Conservation (phyloP, 2,113 vertebrate species). For the Alethe castanea region DNA sequence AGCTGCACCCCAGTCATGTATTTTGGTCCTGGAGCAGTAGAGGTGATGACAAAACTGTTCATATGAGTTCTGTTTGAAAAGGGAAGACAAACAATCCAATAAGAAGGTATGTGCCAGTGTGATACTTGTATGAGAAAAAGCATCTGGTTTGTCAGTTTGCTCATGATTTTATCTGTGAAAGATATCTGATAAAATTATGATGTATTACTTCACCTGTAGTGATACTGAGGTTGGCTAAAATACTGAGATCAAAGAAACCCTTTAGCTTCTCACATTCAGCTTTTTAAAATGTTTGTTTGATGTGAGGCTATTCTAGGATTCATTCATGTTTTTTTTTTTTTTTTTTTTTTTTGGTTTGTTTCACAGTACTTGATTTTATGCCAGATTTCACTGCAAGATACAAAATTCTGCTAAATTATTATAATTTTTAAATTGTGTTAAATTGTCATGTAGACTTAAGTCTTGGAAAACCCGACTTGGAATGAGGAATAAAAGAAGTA, state of each 20-base stretch:
- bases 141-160: not conserved
- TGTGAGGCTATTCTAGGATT: not conserved
- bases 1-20: not conserved
- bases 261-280: not conserved
- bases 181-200: not conserved
- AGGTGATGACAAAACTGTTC: not conserved
- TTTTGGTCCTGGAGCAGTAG: not conserved
- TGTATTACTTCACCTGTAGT: not conserved
- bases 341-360: not conserved
- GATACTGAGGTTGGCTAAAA: not conserved
- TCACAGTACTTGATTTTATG: not conserved
- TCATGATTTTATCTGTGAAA: not conserved
- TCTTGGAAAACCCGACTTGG: not conserved
- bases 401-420: not conserved
- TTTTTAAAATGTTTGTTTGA: not conserved
- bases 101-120: not conserved
- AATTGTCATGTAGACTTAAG: not conserved
- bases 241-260: not conserved
- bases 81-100: not conserved
- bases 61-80: not conserved
- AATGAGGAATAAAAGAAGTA: not conserved
- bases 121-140: not conserved
- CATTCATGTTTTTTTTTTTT: not conserved
- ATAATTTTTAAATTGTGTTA: not conserved
- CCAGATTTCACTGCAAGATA: not conserved